Conservation (phyloP, 2,797 vertebrate genomes). For the Onychomys torridus region DNA sequence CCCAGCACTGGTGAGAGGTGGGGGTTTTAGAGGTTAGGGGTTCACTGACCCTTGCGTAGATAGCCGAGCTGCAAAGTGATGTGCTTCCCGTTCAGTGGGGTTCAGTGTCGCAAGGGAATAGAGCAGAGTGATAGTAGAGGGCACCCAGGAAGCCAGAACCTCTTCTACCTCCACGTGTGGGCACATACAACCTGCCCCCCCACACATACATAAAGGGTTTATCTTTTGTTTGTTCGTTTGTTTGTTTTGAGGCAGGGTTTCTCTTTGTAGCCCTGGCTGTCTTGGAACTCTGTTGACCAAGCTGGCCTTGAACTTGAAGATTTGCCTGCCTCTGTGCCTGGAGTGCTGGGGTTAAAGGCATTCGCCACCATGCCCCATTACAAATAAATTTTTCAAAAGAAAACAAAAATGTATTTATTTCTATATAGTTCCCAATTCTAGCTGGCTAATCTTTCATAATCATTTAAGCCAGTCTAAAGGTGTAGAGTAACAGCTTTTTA, state of each 20-base stretch:
- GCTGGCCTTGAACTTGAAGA: not conserved
- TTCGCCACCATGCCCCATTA: not conserved
- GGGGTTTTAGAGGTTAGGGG: not conserved
- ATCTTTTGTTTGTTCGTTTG: not conserved
- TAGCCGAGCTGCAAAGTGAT: not conserved
- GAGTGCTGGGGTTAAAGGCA: not conserved
- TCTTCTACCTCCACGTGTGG: not conserved
- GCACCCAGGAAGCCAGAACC: not conserved
- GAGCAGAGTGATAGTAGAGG: not conserved
- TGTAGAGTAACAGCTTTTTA: not conserved
- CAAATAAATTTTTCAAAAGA: not conserved
- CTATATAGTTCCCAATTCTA: not conserved
- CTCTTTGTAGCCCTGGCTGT: not conserved
- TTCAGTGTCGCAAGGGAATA: not conserved
- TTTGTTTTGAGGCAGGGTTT: not conserved
- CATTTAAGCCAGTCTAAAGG: slow-evolving; percentile 28
- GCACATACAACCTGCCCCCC: not conserved
- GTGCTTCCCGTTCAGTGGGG: not conserved
- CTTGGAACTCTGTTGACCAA: not conserved
- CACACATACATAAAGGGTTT: not conserved
- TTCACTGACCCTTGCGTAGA: not conserved
- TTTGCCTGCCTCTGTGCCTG: not conserved
- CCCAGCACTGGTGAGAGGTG: not conserved
- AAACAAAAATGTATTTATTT: not conserved
- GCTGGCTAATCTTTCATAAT: not conserved